Percentiles rank a stretch among this genome's conserved stretches.
Conservation (phyloP, 92 coral and sea anemone genomes). For the Zoanthus solanderi region DNA sequence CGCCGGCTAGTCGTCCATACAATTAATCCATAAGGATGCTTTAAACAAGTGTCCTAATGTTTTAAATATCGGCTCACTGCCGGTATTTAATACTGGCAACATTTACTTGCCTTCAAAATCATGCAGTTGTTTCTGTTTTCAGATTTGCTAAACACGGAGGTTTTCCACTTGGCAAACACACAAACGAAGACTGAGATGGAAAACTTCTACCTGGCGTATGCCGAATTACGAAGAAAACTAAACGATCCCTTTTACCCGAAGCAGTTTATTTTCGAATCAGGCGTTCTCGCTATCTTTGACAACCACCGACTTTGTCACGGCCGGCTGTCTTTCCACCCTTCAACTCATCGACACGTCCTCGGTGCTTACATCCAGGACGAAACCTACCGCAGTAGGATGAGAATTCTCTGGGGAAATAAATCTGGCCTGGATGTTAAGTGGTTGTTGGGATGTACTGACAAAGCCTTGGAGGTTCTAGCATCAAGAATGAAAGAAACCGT, state of each 20-base stretch:
- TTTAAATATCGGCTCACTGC: no score
- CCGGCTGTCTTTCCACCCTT: conserved; percentile 30
- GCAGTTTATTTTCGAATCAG: conserved; percentile 30
- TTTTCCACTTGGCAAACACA: conserved; percentile 39
- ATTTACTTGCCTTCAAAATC: no score
- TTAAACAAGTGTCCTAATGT: no score
- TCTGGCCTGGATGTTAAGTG: conserved; percentile 64
- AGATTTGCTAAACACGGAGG: conserved; percentile 47
- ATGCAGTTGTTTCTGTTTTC: neutral
- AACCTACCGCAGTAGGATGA: conserved; percentile 51
- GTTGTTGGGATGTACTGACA: conserved; percentile 62
- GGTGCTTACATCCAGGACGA: conserved; percentile 41
- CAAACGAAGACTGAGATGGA: conserved; percentile 51
- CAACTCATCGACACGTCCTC: conserved; percentile 38
- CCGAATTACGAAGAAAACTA: conserved; percentile 45
- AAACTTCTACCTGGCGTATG: conserved; percentile 51
- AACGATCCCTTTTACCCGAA: conserved; percentile 40
- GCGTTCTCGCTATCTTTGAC: conserved; percentile 34
- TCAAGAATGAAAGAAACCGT: conserved; percentile 17
- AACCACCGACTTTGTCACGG: conserved; percentile 43
- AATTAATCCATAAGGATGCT: no score
- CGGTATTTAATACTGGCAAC: no score
- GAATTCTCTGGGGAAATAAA: conserved; percentile 57
- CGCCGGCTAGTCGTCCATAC: no score
- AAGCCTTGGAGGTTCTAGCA: conserved; percentile 60